These are phyloP conservation scores for Pseudopipra pipra DNA, from an alignment of 2,113 vertebrate species.

Conservation along the genomic window DNA sequence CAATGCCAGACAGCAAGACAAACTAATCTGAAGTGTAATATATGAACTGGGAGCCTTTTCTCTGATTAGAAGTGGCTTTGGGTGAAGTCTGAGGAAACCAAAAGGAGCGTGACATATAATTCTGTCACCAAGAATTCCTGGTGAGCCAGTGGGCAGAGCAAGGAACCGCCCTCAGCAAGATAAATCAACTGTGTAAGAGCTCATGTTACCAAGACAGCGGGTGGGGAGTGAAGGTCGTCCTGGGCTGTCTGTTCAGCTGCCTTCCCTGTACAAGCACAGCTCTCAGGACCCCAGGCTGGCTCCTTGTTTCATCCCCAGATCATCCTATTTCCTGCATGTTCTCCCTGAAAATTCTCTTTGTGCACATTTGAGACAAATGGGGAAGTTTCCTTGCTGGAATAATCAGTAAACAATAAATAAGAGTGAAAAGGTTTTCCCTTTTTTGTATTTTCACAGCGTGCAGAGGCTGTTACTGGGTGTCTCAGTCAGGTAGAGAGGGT, in stretches of 20 bases:
- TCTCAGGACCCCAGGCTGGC: neutral
- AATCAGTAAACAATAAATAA: neutral
- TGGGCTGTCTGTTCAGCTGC: neutral
- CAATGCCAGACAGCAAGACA: neutral
- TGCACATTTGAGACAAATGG: neutral
- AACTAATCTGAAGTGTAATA: neutral
- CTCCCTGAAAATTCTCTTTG: neutral
- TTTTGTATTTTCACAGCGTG: neutral
- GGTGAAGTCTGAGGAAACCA: neutral
- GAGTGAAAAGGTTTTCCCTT: neutral
- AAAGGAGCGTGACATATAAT: neutral
- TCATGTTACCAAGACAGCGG: neutral
- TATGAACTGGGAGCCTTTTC: neutral
- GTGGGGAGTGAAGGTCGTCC: neutral
- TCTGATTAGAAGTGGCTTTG: neutral
- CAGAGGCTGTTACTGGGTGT: neutral
- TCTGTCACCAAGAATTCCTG: conserved; percentile 25
- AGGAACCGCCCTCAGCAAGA: neutral
- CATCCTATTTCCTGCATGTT: neutral
- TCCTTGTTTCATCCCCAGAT: neutral
- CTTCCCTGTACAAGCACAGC: neutral
- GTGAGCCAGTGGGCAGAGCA: neutral
- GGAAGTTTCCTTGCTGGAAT: neutral
- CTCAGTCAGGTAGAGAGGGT: neutral
- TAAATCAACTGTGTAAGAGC: neutral